A percentile compares a stretch with the other conserved stretches of the same genome.
phyloP scores from a whole-genome alignment of 2,888 invertebrate species.

The Chymomyza amoena region DNA sequence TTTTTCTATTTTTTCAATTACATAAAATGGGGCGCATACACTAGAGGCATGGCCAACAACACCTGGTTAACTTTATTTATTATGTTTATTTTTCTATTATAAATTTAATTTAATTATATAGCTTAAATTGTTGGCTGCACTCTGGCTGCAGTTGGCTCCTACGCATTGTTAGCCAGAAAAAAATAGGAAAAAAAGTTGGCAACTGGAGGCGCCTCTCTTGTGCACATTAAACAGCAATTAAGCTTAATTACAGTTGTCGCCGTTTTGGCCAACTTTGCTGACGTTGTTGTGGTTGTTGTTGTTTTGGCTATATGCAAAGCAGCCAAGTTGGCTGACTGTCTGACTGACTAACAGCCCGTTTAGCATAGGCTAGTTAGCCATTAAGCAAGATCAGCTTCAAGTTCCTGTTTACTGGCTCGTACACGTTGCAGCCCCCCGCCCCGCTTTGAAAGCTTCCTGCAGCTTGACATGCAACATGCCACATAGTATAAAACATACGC shows the following conservation, averaged over 20 bases:
- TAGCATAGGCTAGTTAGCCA: slow-evolving; percentile 53
- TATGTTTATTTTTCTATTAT: slow-evolving; percentile 41
- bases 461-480: slow-evolving; percentile 44
- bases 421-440: slow-evolving; percentile 37
- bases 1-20: slow-evolving; percentile 26
- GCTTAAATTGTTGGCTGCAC: slow-evolving; percentile 4
- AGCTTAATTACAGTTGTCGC: slow-evolving; percentile 73
- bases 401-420: slow-evolving; percentile 55
- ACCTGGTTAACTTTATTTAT: slow-evolving; percentile 45
- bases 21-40: slow-evolving; percentile 5
- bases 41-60: slow-evolving; percentile 13
- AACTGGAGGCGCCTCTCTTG: slow-evolving; percentile 1
- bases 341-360: neutral
- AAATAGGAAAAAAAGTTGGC: neutral
- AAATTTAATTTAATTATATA: slow-evolving; percentile 45
- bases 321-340: slow-evolving; percentile 30
- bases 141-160: slow-evolving; percentile 14
- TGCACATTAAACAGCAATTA: slow-evolving; percentile 71
- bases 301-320: slow-evolving; percentile 62
- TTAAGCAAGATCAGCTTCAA: slow-evolving; percentile 34
- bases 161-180: neutral
- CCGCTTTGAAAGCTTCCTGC: slow-evolving; percentile 27
- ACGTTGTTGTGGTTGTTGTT: slow-evolving; percentile 31
- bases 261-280: slow-evolving; percentile 67
- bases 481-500: slow-evolving; percentile 23